Evolutionary conservation across 2,113 vertebrate species (phyloP).

Genomic region (Erinaceus europaeus): DNA sequence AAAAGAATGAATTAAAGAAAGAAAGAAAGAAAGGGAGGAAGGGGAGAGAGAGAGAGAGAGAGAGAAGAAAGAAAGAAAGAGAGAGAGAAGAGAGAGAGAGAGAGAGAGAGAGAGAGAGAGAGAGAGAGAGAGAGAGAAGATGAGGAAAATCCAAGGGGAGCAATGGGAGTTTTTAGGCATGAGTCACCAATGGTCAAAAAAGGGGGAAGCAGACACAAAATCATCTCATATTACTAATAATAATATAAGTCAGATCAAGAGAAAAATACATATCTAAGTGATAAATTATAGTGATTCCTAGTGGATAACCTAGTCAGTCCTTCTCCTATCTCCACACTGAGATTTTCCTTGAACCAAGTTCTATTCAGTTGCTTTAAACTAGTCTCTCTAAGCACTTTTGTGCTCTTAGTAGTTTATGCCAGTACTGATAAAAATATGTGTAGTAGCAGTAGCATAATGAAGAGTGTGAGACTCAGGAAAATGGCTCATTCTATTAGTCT

Average conservation of each 20-base stretch:
- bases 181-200: too few relatives aligned
- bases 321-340: not conserved
- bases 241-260: not conserved
- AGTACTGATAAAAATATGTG: not conserved
- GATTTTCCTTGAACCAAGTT: not conserved
- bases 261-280: too few relatives aligned
- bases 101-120: too few relatives aligned
- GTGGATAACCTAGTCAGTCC: not conserved
- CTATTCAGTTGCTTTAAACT: not conserved
- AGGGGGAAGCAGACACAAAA: too few relatives aligned
- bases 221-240: not conserved
- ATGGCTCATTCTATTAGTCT: constrained; percentile 6
- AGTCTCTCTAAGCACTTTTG: not conserved
- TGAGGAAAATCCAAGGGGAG: too few relatives aligned
- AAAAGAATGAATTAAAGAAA: too few relatives aligned
- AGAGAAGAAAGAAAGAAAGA: too few relatives aligned
- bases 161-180: too few relatives aligned
- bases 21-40: too few relatives aligned
- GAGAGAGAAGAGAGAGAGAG: too few relatives aligned
- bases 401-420: not conserved
- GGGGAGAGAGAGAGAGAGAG: too few relatives aligned
- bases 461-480: not conserved
- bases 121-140: too few relatives aligned
- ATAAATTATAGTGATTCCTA: not conserved
- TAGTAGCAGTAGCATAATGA: not conserved